Percentiles rank a stretch among this genome's conserved stretches.
Evolutionary conservation across 2,888 invertebrate genomes (phyloP).

Genomic region (Clunio marinus): DNA sequence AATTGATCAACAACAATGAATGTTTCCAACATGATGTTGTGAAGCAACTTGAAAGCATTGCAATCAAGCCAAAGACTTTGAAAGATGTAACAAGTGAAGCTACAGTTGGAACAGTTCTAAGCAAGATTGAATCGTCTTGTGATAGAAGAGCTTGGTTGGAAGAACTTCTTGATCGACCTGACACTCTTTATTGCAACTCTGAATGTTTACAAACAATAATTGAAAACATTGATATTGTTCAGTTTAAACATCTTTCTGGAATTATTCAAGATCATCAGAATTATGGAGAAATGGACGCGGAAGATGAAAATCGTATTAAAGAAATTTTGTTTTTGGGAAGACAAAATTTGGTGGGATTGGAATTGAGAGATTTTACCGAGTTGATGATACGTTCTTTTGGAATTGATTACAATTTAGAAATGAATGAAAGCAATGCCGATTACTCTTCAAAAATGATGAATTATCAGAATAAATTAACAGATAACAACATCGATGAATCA

Average conservation of each 20-base stretch:
- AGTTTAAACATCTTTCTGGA: conserved; percentile 3
- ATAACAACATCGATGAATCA: background rate
- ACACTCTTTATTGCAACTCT: conserved; percentile 44
- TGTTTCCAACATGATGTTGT: conserved; percentile 44
- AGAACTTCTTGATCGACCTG: conserved; percentile 44
- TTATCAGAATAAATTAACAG: conserved; percentile 21
- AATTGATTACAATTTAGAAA: background rate
- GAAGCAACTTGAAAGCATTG: conserved; percentile 44
- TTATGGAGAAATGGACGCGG: conserved; percentile 13
- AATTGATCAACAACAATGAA: conserved; percentile 43
- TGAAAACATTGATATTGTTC: conserved; percentile 40
- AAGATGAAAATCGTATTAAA: conserved; percentile 25
- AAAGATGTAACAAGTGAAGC: conserved; percentile 44
- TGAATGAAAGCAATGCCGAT: background rate
- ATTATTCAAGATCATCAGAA: conserved; percentile 15
- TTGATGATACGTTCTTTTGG: background rate
- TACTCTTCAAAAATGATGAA: background rate
- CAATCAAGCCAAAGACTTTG: conserved; percentile 44
- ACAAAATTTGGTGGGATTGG: background rate
- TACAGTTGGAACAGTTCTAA: conserved; percentile 45
- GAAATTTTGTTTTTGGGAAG: conserved; percentile 11
- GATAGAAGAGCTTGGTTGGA: conserved; percentile 41
- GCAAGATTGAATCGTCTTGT: conserved; percentile 42
- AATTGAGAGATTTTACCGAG: background rate
- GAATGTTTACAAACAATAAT: conserved; percentile 46